Evolutionary conservation across 2,888 invertebrate genomes (phyloP), one percentile per base, ranked within the genome.

Genomic region (Rhodophaea formosa): DNA sequence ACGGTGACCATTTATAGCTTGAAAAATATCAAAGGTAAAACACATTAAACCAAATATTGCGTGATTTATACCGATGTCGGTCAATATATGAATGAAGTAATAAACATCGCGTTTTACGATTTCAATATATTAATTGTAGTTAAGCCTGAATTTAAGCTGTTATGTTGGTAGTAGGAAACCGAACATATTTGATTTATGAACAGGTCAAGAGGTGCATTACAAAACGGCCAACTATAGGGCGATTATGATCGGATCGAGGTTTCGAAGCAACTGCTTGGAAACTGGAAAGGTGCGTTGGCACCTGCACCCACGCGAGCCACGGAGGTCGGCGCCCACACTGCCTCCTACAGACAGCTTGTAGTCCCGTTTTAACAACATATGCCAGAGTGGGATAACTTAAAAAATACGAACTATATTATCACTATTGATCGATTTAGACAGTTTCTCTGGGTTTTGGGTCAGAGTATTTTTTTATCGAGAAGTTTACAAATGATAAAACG

Each of bases 201-300:
- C 69, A 66, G 68, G 71, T 73, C 70, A 77, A 77, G 72, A 72
- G 74, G 62, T 59, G 53, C 47, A 65, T 69, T 68, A 63, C 67
- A 60, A 69, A 69, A 71, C 69, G 71, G 71, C 67, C 55, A 68
- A 66, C 71, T 72, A 44, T 54, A 53, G 63, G 66, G 62, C 66
- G 64, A 74, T 74, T 71, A 74, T 64, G 71, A 73, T 70, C 67
- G 68, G 67, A 71, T 71, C 70, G 72, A 64, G 70, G 67, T 57
- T 60, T 66, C 67, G 58, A 60, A 64, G 67, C 67, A 71, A 71
- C 59, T 75, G 74, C 75, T 74, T 76, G 79, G 74, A 79, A 80
- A 82, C 82, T 84, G 82, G 83, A 83, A 80, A 85, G 86, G 88
- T 83, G 82, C 86, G 85, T 86, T 83, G 85, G 85, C 88, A 88